A percentile compares a stretch with the other conserved stretches of the same genome.
Evolutionary conservation across 2,113 vertebrate genomes (phyloP).

Genomic region (Mustela nigripes): DNA sequence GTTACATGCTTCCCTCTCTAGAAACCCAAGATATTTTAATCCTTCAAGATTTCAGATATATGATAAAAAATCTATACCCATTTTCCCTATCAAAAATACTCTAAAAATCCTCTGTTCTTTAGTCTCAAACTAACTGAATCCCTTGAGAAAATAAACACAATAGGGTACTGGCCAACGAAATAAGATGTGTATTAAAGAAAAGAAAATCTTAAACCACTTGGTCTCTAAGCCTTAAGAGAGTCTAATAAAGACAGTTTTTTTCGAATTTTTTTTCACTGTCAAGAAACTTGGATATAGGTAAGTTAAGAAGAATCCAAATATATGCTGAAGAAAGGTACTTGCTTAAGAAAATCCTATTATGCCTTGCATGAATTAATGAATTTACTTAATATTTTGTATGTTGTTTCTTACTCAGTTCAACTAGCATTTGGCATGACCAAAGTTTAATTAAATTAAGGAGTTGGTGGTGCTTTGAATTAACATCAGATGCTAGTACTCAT

Average conservation of each 20-base stretch:
- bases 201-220: slow-evolving; percentile 12
- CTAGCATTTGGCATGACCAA: neutral
- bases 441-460: slow-evolving; percentile 1
- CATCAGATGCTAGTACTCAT: slow-evolving; percentile 26
- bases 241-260: slow-evolving; percentile 17
- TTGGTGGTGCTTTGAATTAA: slow-evolving; percentile 33
- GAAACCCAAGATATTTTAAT: slow-evolving; percentile 44
- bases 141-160: slow-evolving; percentile 49
- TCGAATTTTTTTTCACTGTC: neutral
- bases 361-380: slow-evolving; percentile 40
- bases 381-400: neutral
- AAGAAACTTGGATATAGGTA: neutral
- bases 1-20: neutral
- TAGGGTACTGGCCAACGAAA: neutral
- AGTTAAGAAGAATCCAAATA: slow-evolving; percentile 41
- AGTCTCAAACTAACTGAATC: slow-evolving; percentile 33
- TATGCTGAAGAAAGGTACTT: slow-evolving; percentile 19
- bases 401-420: neutral
- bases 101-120: neutral
- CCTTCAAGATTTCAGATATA: slow-evolving; percentile 44
- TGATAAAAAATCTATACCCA: neutral
- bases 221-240: neutral
- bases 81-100: slow-evolving; percentile 41
- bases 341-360: slow-evolving; percentile 10
- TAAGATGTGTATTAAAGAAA: neutral